A percentile compares a stretch with the other conserved stretches of the same genome.
These are phyloP conservation scores for Drosophila truncata DNA, from an alignment of 1,140 invertebrate genomes.

Conservation along the genomic window DNA sequence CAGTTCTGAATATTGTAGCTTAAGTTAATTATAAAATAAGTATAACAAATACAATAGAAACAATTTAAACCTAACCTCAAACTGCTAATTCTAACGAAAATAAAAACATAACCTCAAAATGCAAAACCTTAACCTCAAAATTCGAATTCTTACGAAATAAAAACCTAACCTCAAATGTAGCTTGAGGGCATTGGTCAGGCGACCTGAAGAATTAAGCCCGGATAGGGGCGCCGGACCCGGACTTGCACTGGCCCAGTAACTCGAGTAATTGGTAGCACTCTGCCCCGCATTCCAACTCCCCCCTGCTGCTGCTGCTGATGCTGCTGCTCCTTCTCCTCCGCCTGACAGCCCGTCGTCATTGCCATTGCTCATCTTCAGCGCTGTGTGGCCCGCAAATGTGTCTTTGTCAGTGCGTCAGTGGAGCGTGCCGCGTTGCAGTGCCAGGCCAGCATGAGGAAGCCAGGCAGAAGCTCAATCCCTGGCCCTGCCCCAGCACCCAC, in stretches of 20 bases:
- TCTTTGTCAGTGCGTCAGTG: slow-evolving; percentile 78
- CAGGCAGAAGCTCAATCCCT: neutral
- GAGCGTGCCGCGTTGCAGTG: slow-evolving; percentile 58
- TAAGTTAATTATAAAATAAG: neutral
- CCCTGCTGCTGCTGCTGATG: neutral
- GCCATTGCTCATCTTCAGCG: slow-evolving; percentile 47
- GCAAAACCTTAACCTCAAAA: too few species aligned
- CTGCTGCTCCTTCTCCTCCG: neutral
- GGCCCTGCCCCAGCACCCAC: neutral
- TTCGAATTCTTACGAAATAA: too few species aligned
- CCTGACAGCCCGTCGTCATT: slow-evolving; percentile 31
- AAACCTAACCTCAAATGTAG: too few species aligned
- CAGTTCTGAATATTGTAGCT: too few species aligned
- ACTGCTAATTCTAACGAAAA: too few species aligned
- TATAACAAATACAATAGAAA: too few species aligned
- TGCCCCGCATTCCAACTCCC: neutral
- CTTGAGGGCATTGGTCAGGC: slow-evolving; percentile 12
- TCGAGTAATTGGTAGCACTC: slow-evolving; percentile 73
- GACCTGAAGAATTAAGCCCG: slow-evolving; percentile 11
- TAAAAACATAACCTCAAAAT: too few species aligned
- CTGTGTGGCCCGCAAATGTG: slow-evolving; percentile 61
- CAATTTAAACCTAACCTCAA: too few species aligned
- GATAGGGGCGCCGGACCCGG: slow-evolving; percentile 4
- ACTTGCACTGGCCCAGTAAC: slow-evolving; percentile 63
- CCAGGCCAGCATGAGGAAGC: slow-evolving; percentile 17